A percentile compares a stretch with the other conserved stretches of the same genome.
Conservation (phyloP, 2,888 invertebrate genomes). For the Pheosia gnoma region DNA sequence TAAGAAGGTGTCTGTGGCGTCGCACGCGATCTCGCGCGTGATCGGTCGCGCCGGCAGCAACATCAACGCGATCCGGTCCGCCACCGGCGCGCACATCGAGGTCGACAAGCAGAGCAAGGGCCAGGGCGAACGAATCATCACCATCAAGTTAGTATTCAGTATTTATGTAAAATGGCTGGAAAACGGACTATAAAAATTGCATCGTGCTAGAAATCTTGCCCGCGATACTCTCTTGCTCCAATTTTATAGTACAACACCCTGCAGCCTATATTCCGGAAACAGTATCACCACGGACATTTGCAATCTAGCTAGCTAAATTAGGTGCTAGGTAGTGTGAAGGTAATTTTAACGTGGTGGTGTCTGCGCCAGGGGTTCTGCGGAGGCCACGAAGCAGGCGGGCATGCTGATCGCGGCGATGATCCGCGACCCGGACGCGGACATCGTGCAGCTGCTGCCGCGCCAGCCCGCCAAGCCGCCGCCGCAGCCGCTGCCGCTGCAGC, state of each 20-base stretch:
- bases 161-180: too few relatives aligned
- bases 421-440: constrained; percentile 97
- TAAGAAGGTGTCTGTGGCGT: constrained; percentile 97
- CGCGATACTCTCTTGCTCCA: too few relatives aligned
- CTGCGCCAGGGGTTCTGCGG: constrained; percentile 89
- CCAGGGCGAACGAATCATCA: constrained; percentile 96
- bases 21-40: constrained; percentile 97
- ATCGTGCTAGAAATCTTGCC: too few relatives aligned
- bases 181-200: too few relatives aligned
- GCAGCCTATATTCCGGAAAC: too few relatives aligned
- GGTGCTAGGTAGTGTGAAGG: background rate
- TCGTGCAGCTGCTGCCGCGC: constrained; percentile 91
- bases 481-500: constrained; percentile 83
- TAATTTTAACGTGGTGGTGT: background rate
- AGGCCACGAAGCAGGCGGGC: constrained; percentile 96
- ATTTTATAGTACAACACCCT: too few relatives aligned
- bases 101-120: constrained; percentile 98
- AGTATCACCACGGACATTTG: too few relatives aligned
- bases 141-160: constrained; percentile 89
- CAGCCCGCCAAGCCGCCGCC: constrained; percentile 80
- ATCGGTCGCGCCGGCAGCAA: constrained; percentile 99
- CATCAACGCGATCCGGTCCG: constrained; percentile 98
- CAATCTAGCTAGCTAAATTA: background rate
- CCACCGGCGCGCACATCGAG: constrained; percentile 98
- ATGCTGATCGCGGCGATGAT: constrained; percentile 95